These are phyloP conservation scores for Fragum whitleyi DNA, from an alignment of 2,888 invertebrate species.

Conservation along the genomic window DNA sequence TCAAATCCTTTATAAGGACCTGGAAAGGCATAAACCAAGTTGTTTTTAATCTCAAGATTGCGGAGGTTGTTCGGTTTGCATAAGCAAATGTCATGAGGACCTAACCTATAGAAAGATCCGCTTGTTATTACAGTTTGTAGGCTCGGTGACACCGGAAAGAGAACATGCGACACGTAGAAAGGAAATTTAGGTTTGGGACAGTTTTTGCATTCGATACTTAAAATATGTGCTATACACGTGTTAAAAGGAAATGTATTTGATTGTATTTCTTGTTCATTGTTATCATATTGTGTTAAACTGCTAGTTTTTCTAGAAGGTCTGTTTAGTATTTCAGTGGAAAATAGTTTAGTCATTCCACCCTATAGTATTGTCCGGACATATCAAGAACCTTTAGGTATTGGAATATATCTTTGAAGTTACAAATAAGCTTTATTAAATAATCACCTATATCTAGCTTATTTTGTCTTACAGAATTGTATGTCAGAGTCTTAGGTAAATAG, in stretches of 20 bases:
- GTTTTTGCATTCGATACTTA: background rate
- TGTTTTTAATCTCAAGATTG: background rate
- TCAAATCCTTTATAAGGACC: conserved; percentile 2
- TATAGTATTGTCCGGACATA: background rate
- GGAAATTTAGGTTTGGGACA: background rate
- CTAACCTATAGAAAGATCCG: background rate
- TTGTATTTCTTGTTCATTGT: background rate
- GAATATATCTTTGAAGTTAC: background rate
- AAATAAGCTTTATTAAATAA: background rate
- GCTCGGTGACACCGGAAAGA: background rate
- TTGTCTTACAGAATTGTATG: background rate
- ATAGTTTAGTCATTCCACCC: background rate
- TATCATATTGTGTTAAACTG: background rate
- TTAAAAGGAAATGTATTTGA: background rate
- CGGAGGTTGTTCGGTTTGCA: background rate
- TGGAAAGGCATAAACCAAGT: background rate
- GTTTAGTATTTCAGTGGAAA: background rate
- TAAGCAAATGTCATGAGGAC: background rate
- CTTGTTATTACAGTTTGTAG: background rate
- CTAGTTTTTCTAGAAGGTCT: background rate
- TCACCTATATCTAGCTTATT: background rate
- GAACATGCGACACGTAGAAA: background rate
- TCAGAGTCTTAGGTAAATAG: background rate
- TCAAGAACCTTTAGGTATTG: background rate
- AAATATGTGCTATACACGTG: background rate